Evolutionary conservation across 1,140 invertebrate genomes (phyloP).

Genomic region (Drosophila lacertosa): DNA sequence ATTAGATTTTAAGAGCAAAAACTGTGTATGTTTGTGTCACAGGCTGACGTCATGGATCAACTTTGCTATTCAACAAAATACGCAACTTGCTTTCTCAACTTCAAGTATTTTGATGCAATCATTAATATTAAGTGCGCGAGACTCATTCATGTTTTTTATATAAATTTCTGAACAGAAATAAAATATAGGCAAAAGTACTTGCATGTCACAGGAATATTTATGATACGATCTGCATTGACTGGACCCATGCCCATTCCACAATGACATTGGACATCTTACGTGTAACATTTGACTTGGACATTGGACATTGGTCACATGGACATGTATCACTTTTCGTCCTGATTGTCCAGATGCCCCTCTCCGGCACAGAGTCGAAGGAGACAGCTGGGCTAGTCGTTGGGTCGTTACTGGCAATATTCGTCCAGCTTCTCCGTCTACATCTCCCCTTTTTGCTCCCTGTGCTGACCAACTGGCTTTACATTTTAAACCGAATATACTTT

Average conservation of each 20-base stretch:
- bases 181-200: constrained; percentile 69
- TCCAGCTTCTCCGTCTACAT: not conserved
- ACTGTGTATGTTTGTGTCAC: too few relatives aligned
- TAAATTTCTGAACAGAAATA: constrained; percentile 48
- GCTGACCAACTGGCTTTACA: constrained; percentile 41
- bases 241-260: constrained; percentile 29
- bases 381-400: constrained; percentile 18
- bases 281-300: constrained; percentile 32
- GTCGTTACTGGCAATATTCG: constrained; percentile 18
- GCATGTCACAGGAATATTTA: constrained; percentile 50
- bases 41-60: too few relatives aligned
- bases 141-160: constrained; percentile 17
- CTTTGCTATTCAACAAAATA: too few relatives aligned
- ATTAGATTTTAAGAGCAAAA: too few relatives aligned
- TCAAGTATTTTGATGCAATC: constrained; percentile 18
- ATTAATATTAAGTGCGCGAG: constrained; percentile 48
- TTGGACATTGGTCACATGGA: constrained; percentile 21
- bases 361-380: not conserved
- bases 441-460: too few relatives aligned
- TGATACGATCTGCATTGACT: constrained; percentile 13
- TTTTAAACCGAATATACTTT: constrained; percentile 66
- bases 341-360: not conserved
- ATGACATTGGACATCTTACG: constrained; percentile 19
- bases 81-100: not conserved
- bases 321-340: constrained; percentile 31